Percentiles rank a stretch among this genome's conserved stretches.
phyloP scores from a whole-genome alignment of 37 sponge, comb jelly and placozoan genomes.

The Ephydatia muelleri region DNA sequence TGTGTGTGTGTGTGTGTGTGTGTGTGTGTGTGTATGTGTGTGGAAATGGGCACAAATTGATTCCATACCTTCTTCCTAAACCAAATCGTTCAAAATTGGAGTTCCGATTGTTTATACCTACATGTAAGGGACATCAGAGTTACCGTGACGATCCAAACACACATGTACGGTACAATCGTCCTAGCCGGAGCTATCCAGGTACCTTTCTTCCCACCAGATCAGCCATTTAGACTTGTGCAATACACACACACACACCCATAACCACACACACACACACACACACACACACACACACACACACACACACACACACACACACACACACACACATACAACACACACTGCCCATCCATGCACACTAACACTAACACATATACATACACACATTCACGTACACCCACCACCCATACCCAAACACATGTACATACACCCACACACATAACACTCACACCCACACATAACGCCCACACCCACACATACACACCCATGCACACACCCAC shows the following conservation, averaged over 20 bases:
- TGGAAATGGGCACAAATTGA: background rate
- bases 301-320: no score
- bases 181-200: no score
- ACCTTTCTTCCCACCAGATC: no score
- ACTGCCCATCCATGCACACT: background rate
- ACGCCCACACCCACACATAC: background rate
- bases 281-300: no score
- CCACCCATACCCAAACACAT: no score
- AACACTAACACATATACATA: background rate
- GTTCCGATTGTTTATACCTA: background rate
- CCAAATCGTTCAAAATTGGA: background rate
- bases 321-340: no score
- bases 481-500: slow-evolving; percentile 2
- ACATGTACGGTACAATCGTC: no score
- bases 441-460: background rate
- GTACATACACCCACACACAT: slow-evolving; percentile 4
- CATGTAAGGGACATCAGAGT: background rate
- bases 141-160: no score
- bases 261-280: no score
- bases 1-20: background rate
- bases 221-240: no score
- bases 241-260: no score
- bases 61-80: background rate
- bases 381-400: slow-evolving; percentile 12
- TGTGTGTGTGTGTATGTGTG: background rate